Percentiles rank a stretch among this genome's conserved stretches.
These are phyloP conservation scores for Eilema caniola DNA, from an alignment of 2,888 invertebrate species.

Conservation along the genomic window DNA sequence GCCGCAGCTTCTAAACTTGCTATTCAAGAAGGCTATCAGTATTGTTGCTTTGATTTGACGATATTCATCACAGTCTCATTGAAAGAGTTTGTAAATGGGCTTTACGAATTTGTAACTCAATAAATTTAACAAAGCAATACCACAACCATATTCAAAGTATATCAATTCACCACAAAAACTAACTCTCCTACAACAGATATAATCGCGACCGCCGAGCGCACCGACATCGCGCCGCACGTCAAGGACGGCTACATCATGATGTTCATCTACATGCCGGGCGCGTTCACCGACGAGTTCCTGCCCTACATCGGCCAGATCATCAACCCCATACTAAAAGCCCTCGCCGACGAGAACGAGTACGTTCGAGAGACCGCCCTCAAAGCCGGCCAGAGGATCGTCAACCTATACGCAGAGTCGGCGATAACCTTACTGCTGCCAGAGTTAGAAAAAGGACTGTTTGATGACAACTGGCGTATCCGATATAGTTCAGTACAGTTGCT, in stretches of 20 bases:
- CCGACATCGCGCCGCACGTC: conserved; percentile 98
- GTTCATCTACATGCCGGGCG: conserved; percentile 99
- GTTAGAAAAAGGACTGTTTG: conserved; percentile 96
- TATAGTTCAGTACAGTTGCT: conserved; percentile 97
- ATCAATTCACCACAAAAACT: neutral
- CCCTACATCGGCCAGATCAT: conserved; percentile 99
- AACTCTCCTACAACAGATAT: conserved; percentile 88
- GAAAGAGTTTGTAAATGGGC: no score
- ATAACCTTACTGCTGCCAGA: conserved; percentile 97
- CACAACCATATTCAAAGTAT: neutral
- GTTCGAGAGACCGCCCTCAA: conserved; percentile 98
- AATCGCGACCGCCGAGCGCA: conserved; percentile 96
- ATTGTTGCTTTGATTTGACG: no score
- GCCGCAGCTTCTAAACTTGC: no score
- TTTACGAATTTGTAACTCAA: neutral
- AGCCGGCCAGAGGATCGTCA: conserved; percentile 98
- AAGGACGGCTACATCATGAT: conserved; percentile 99
- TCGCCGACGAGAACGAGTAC: conserved; percentile 99
- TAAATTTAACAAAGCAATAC: no score
- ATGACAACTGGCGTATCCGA: conserved; percentile 99
- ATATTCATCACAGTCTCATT: no score
- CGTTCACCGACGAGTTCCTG: conserved; percentile 98
- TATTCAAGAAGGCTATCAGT: no score
- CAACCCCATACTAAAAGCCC: conserved; percentile 97
- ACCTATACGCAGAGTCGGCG: conserved; percentile 97